These are phyloP conservation scores for Poecilia wingei DNA, from an alignment of 2,797 vertebrate genomes.

Conservation along the genomic window DNA sequence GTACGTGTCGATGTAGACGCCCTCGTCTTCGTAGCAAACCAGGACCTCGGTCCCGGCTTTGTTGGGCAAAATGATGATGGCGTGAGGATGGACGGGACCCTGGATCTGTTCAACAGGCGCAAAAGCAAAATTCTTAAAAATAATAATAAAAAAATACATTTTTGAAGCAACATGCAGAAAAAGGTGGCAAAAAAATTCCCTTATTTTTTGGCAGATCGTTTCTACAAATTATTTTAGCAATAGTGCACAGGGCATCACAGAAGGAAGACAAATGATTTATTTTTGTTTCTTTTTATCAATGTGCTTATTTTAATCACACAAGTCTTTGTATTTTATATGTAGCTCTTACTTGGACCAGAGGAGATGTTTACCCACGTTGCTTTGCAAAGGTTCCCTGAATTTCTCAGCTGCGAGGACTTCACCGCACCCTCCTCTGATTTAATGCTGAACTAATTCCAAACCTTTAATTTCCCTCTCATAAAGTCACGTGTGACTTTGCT, in stretches of 20 bases:
- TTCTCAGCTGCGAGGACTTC: background rate
- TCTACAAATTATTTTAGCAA: background rate
- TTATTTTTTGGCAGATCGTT: background rate
- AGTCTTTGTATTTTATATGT: background rate
- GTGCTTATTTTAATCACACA: background rate
- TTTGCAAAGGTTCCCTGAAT: background rate
- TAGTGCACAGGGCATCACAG: too few relatives aligned
- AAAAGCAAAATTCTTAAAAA: conserved; percentile 5
- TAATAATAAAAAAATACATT: background rate
- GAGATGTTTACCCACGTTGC: background rate
- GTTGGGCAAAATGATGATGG: conserved; percentile 93
- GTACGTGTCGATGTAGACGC: conserved; percentile 91
- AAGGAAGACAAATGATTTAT: background rate
- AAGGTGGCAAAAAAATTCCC: background rate
- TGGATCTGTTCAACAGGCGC: conserved; percentile 79
- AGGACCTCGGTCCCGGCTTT: conserved; percentile 91
- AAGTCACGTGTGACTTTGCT: background rate
- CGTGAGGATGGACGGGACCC: conserved; percentile 88
- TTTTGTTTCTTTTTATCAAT: background rate
- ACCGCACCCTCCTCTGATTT: background rate
- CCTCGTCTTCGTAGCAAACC: conserved; percentile 93
- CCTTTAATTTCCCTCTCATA: background rate
- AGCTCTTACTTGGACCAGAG: background rate
- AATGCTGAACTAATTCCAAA: background rate
- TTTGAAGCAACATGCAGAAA: background rate